Conservation (phyloP, 2,797 vertebrate species). For the Champsocephalus esox region DNA sequence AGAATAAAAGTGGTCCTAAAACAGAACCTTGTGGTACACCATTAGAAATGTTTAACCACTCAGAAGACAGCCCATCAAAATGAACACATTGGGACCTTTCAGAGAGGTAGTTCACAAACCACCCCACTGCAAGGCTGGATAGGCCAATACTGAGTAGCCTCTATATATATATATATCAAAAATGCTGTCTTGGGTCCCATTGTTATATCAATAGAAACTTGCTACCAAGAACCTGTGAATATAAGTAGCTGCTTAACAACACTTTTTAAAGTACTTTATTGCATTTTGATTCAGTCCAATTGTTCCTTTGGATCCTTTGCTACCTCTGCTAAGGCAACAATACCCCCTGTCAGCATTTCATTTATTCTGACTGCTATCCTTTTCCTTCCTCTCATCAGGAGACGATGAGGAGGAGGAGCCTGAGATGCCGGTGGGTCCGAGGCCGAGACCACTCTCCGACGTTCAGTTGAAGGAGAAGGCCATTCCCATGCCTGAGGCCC, state of each 20-base stretch:
- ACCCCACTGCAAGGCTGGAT: no score
- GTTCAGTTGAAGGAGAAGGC: slow-evolving; percentile 98
- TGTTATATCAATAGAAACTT: background rate
- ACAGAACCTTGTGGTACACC: no score
- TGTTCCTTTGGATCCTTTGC: background rate
- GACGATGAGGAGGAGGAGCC: slow-evolving; percentile 97
- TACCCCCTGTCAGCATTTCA: background rate
- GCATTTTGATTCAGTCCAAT: background rate
- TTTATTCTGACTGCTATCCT: background rate
- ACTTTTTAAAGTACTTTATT: background rate
- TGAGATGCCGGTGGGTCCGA: slow-evolving; percentile 98
- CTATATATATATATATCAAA: background rate
- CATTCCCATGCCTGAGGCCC: slow-evolving; percentile 96
- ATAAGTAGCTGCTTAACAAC: background rate
- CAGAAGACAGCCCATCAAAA: no score
- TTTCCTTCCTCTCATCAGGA: slow-evolving; percentile 59
- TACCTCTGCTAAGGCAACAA: background rate
- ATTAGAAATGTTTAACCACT: no score
- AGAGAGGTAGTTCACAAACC: no score
- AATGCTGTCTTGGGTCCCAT: background rate
- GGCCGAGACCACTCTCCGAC: slow-evolving; percentile 95
- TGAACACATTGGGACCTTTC: no score
- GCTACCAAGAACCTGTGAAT: background rate
- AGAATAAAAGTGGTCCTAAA: no score
- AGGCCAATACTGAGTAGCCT: no score